These are phyloP conservation scores for Syritta pipiens DNA, from an alignment of 2,888 invertebrate genomes.

Conservation along the genomic window DNA sequence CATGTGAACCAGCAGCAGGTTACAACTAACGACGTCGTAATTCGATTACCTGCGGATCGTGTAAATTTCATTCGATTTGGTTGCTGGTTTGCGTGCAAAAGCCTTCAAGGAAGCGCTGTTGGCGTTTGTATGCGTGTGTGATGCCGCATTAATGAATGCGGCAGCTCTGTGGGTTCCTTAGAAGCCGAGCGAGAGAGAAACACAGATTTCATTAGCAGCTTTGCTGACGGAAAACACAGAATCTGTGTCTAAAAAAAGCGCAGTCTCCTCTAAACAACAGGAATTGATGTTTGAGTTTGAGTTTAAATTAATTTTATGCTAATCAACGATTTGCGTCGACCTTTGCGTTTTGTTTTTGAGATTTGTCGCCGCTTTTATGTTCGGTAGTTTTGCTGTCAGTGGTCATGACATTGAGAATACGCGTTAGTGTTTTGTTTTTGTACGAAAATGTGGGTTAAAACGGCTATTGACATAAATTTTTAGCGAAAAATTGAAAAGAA, in stretches of 20 bases:
- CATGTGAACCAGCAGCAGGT: constrained; percentile 44
- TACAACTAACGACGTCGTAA: constrained; percentile 42
- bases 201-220: constrained; percentile 20
- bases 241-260: constrained; percentile 10
- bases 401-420: not conserved
- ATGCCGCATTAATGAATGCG: not conserved
- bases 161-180: not conserved
- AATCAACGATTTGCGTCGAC: constrained; percentile 4
- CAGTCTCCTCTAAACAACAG: constrained; percentile 2
- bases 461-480: too few relatives aligned
- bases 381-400: constrained; percentile 13
- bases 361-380: not conserved
- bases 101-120: constrained; percentile 24
- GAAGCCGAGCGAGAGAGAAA: not conserved
- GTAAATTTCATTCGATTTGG: constrained; percentile 36
- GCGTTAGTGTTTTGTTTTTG: too few relatives aligned
- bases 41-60: constrained; percentile 51
- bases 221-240: not conserved
- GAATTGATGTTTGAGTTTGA: constrained; percentile 5
- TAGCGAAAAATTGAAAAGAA: too few relatives aligned
- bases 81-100: constrained; percentile 10
- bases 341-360: constrained; percentile 9
- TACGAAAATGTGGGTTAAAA: too few relatives aligned
- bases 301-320: constrained; percentile 36
- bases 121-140: not conserved